phyloP scores from a whole-genome alignment of 2,797 vertebrate genomes.

The Petrocephalus sullivani region DNA sequence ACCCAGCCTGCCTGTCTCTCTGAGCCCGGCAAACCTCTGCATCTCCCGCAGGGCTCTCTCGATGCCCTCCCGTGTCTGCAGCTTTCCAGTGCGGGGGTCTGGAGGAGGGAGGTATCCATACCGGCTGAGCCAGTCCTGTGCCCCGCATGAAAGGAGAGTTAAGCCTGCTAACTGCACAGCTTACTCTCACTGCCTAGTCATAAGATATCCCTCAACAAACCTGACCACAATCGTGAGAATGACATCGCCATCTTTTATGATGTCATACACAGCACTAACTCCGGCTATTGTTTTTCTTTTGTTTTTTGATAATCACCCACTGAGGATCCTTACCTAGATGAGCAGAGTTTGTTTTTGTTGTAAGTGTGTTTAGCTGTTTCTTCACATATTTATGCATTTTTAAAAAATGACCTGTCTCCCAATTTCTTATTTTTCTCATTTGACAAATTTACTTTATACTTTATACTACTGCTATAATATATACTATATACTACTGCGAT shows the following conservation, averaged over 20 bases:
- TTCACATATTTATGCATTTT: too few species aligned
- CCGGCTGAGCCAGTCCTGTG: constrained; percentile 81
- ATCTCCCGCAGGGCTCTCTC: constrained; percentile 69
- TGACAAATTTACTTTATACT: too few species aligned
- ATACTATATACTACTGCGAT: too few species aligned
- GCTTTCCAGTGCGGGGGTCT: constrained; percentile 65
- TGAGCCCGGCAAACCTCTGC: constrained; percentile 78
- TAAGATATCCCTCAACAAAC: background rate
- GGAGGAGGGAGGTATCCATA: constrained; percentile 80
- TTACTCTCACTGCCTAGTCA: background rate
- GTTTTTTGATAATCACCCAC: too few species aligned
- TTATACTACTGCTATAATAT: too few species aligned
- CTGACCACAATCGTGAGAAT: background rate
- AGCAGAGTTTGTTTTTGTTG: too few species aligned
- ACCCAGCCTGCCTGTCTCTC: constrained; percentile 73
- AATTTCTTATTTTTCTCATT: too few species aligned
- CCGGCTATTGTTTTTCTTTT: too few species aligned
- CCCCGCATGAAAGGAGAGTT: background rate
- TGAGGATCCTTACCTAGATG: too few species aligned
- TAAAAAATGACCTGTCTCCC: too few species aligned
- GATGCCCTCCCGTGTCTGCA: constrained; percentile 71
- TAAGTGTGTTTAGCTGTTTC: too few species aligned
- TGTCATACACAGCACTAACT: too few species aligned
- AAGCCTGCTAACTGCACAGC: background rate
- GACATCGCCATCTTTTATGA: background rate